Base-by-base conservation (phyloP, 2,113 vertebrate genomes). In the Tauraco erythrolophus region DNA sequence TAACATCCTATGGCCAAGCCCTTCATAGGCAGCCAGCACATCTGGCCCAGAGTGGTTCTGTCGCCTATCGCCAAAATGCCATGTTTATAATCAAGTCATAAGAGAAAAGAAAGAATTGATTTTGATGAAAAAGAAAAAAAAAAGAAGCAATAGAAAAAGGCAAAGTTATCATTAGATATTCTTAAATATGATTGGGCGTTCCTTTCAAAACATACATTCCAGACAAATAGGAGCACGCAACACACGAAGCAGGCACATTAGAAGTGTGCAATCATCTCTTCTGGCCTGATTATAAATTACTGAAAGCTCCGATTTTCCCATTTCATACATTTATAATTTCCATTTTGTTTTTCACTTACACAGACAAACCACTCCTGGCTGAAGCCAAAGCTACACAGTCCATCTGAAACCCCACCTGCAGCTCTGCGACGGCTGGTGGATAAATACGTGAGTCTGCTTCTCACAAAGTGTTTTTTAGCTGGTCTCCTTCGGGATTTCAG, bases 21-120 rank as follows among this genome's bases (percentile, higher is more conserved):
- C 97, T 88, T 95, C 53, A 61, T 19, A 87, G 89, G 94, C 45
- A 96, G 98, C 96, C 98, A 96, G 83, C 56, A 66, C 94, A 94
- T 97, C 97, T 97, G 97, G 96, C 92, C 85, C 95, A 61, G 39
- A 79, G 92, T 93, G 65, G 62, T 70, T 58, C 78, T 88, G 94
- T 94, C 51, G 28, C 92, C 76, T 61, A 86, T 84, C 41, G 33
- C 92, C 96, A 96, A 35, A 88, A 81, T 89, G 86, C 19, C 57
- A 3, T 13, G 56, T 93, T 96, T 88, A 79, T 83, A 92, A 96
- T 91, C 88, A 76, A 91, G 45, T 37, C 77, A 83, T 48, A 65
- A 46, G 13, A 62, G 89, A 41, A 84, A 94, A 75, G 50, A 88
- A 88, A 66, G 57, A 84, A 94, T 71, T 39, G 45, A 71, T 94